These are phyloP conservation scores for Muntiacus reevesi DNA, from an alignment of 2,113 vertebrate genomes.

Conservation along the genomic window DNA sequence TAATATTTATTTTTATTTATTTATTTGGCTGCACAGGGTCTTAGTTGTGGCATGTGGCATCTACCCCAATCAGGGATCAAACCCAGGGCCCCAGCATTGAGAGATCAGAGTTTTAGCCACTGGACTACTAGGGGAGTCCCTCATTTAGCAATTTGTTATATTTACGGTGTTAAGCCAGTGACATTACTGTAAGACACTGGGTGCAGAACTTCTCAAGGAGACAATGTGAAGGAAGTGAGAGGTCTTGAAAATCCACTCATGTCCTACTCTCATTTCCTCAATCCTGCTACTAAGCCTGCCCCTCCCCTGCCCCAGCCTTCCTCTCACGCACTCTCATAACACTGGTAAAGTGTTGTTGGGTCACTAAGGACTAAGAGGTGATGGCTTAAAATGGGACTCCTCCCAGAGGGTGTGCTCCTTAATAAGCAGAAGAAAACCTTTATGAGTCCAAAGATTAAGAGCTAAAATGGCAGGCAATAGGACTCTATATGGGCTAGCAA, in stretches of 20 bases:
- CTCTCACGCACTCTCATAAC: not conserved
- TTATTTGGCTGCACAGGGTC: not conserved
- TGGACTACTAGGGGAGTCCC: not conserved
- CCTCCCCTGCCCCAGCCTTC: not conserved
- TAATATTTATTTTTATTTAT: not conserved
- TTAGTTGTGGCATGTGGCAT: not conserved
- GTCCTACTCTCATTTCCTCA: not conserved
- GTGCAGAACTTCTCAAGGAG: not conserved
- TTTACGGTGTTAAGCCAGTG: no score
- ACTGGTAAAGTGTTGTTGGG: not conserved
- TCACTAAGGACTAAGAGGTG: not conserved
- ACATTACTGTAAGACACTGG: not conserved
- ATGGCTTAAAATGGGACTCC: not conserved
- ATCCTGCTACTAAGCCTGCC: not conserved
- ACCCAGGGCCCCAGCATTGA: not conserved
- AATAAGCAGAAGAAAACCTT: not conserved
- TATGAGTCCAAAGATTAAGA: constrained; percentile 15
- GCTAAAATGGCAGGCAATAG: not conserved
- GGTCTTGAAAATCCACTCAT: not conserved
- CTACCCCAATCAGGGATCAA: not conserved
- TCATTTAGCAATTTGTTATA: not conserved
- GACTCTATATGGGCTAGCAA: not conserved
- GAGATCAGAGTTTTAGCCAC: not conserved
- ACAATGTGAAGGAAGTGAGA: not conserved
- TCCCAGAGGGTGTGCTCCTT: not conserved